phyloP scores from a whole-genome alignment of 2,113 vertebrate species.

The Leptocoma aspasia region DNA sequence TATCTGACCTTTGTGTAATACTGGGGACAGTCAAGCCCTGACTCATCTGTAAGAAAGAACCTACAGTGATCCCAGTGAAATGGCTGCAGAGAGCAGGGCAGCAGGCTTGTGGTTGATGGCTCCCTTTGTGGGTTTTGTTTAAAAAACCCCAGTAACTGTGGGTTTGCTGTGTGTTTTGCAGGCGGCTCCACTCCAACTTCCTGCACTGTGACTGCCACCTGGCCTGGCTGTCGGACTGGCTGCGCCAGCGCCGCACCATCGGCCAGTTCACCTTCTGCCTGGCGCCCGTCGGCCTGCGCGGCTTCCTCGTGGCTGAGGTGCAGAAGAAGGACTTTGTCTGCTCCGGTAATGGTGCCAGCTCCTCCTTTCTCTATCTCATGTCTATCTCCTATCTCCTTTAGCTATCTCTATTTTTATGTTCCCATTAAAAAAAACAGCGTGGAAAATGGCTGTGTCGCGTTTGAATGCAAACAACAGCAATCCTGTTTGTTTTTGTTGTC shows the following conservation, averaged over 20 bases:
- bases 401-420: neutral
- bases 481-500: neutral
- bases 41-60: neutral
- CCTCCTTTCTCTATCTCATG: neutral
- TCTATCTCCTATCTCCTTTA: neutral
- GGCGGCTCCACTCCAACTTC: slow-evolving; percentile 95
- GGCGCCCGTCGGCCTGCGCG: slow-evolving; percentile 90
- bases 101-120: accelerated
- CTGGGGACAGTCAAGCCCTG: neutral
- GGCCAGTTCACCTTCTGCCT: slow-evolving; percentile 98
- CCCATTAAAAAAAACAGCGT: neutral
- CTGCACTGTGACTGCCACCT: slow-evolving; percentile 97
- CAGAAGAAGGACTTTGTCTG: slow-evolving; percentile 97
- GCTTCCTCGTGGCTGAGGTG: slow-evolving; percentile 93
- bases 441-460: neutral
- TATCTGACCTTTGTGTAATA: neutral
- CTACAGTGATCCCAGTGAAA: accelerated
- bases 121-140: neutral
- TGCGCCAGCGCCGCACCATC: slow-evolving; percentile 87
- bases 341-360: slow-evolving; percentile 76
- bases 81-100: neutral
- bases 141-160: accelerated
- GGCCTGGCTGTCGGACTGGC: slow-evolving; percentile 97
- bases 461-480: neutral
- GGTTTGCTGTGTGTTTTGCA: slow-evolving; percentile 37